Conservation (phyloP, 2,797 vertebrate species). For the Pseudomugil gertrudae region DNA sequence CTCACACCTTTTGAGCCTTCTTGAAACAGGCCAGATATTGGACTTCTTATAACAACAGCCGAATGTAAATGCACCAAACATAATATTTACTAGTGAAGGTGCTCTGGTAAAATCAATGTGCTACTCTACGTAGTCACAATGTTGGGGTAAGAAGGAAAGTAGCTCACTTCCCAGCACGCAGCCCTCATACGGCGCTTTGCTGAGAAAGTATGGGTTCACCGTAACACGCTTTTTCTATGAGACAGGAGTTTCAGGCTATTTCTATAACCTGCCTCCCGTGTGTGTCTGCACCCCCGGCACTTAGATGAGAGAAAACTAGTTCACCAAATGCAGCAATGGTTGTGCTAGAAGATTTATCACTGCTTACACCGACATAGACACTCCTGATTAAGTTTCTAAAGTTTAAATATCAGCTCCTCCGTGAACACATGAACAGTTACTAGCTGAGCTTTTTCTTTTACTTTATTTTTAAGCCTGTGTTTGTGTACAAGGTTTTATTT, state of each 20-base stretch:
- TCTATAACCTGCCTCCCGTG: conserved; percentile 50
- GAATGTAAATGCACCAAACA: conserved; percentile 32
- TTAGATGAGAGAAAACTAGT: conserved; percentile 53
- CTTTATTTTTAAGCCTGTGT: conserved; percentile 1
- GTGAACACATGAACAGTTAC: conserved; percentile 33
- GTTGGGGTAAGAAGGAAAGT: conserved; percentile 21
- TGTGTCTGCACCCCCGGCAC: conserved; percentile 39
- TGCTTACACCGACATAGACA: conserved; percentile 41
- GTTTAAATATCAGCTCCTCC: conserved; percentile 47
- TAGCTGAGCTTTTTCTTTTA: conserved; percentile 20
- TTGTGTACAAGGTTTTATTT: conserved; percentile 3
- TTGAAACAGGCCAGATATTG: conserved; percentile 4
- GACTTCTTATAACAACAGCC: conserved; percentile 52
- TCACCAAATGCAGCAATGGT: conserved; percentile 45
- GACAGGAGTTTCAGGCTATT: conserved; percentile 36
- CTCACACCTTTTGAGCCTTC: conserved; percentile 8
- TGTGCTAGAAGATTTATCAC: conserved; percentile 49
- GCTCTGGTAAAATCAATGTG: conserved; percentile 55
- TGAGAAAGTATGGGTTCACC: not conserved
- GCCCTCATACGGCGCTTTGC: not conserved
- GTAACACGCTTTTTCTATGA: conserved; percentile 1
- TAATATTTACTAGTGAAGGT: conserved; percentile 49
- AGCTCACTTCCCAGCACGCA: not conserved
- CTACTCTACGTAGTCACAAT: conserved; percentile 53
- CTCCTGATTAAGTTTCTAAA: conserved; percentile 27